Conservation (phyloP, 2,113 vertebrate species). For the Xerus inauris region DNA sequence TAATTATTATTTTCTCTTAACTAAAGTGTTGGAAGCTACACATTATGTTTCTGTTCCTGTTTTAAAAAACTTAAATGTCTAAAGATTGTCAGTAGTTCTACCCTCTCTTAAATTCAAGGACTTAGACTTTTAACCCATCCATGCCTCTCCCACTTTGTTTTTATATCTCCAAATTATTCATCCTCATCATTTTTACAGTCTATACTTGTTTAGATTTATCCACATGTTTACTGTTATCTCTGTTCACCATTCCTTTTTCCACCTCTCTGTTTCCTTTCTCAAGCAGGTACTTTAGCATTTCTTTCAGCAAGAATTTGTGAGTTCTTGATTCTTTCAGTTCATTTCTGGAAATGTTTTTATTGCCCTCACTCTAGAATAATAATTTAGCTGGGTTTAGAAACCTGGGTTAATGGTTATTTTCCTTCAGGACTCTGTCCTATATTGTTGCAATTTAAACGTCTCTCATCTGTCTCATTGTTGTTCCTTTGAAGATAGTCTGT, state of each 20-base stretch:
- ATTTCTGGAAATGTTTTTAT: conserved; percentile 44
- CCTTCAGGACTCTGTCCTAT: background rate
- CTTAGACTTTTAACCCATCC: background rate
- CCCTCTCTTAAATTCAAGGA: background rate
- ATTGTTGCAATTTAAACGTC: conserved; percentile 20
- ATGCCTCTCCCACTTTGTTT: background rate
- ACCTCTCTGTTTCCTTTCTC: background rate
- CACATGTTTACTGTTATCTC: background rate
- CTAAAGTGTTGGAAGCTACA: conserved; percentile 26
- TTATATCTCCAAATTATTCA: background rate
- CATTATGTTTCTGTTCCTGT: background rate
- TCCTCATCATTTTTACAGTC: background rate
- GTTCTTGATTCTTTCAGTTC: conserved; percentile 23
- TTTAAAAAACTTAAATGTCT: background rate
- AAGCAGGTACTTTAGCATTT: background rate
- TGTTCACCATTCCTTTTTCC: background rate
- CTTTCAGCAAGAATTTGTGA: background rate
- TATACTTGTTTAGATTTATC: conserved; percentile 1
- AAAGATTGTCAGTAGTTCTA: background rate
- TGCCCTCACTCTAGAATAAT: background rate
- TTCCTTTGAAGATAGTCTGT: background rate
- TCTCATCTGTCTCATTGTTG: background rate
- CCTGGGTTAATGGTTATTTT: conserved; percentile 3
- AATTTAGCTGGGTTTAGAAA: conserved; percentile 5
- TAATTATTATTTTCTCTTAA: background rate